Conservation (phyloP, 2,888 invertebrate species). For the Agrochola litura region DNA sequence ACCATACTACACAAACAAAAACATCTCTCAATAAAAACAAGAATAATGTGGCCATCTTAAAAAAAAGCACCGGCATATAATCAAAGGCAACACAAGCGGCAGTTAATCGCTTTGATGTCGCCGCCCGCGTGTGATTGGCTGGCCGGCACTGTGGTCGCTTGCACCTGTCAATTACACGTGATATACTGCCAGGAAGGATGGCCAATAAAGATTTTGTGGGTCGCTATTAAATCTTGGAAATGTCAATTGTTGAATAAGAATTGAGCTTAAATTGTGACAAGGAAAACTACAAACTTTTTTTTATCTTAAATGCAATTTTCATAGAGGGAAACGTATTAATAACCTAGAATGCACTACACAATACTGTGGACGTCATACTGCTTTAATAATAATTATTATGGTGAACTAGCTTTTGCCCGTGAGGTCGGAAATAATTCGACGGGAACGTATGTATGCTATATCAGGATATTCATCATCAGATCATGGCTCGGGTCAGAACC, state of each 20-base stretch:
- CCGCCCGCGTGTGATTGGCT: constrained; percentile 56
- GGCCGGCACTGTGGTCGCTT: constrained; percentile 39
- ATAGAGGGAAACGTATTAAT: background rate
- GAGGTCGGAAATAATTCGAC: background rate
- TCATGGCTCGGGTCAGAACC: too few species aligned
- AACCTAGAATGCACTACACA: background rate
- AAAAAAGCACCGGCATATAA: constrained; percentile 19
- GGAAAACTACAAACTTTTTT: background rate
- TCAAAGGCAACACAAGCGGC: constrained; percentile 46
- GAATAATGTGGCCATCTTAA: constrained; percentile 11
- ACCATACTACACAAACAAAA: background rate
- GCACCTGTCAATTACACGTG: constrained; percentile 58
- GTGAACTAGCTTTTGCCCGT: background rate
- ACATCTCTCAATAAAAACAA: constrained; percentile 4
- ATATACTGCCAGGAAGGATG: constrained; percentile 30
- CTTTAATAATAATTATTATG: background rate
- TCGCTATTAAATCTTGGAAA: constrained; percentile 27
- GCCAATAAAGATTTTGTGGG: constrained; percentile 31
- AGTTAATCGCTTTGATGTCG: constrained; percentile 63
- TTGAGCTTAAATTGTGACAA: background rate
- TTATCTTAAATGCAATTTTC: background rate
- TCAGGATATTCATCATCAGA: too few species aligned
- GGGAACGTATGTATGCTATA: background rate
- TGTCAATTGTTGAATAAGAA: constrained; percentile 9
- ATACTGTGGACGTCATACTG: background rate